Evolutionary conservation across 1,140 invertebrate species (phyloP).

Genomic region (Papilio xuthus): DNA sequence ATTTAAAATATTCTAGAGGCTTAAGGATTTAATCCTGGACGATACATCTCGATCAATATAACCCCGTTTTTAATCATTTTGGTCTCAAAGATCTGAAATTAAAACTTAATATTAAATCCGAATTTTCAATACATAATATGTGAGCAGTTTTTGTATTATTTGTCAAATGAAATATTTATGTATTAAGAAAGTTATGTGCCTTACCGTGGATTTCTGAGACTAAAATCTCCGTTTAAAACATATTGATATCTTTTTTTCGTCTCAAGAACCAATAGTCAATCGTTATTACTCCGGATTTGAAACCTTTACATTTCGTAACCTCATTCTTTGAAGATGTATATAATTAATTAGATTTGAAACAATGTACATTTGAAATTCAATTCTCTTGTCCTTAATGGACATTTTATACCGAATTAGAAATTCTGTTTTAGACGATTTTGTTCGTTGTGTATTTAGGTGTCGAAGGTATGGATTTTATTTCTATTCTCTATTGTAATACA

Average conservation of each 20-base stretch:
- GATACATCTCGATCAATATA: too few relatives aligned
- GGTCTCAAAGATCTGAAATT: too few relatives aligned
- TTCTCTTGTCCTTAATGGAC: neutral
- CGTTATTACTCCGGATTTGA: neutral
- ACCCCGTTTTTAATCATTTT: too few relatives aligned
- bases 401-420: neutral
- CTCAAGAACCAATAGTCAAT: too few relatives aligned
- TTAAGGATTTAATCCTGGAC: too few relatives aligned
- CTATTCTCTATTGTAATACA: neutral
- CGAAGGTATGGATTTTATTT: neutral
- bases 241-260: too few relatives aligned
- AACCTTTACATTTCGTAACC: neutral
- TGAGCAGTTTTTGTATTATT: neutral
- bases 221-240: too few relatives aligned
- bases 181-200: neutral
- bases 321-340: neutral
- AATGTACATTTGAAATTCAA: constrained; percentile 13
- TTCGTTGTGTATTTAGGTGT: neutral
- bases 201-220: too few relatives aligned
- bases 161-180: neutral
- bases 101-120: too few relatives aligned
- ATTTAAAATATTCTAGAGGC: neutral
- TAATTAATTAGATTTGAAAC: constrained; percentile 2
- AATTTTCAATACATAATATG: neutral
- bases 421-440: neutral